Conservation (phyloP, 2,888 invertebrate genomes). For the Nephrotoma flavescens region DNA sequence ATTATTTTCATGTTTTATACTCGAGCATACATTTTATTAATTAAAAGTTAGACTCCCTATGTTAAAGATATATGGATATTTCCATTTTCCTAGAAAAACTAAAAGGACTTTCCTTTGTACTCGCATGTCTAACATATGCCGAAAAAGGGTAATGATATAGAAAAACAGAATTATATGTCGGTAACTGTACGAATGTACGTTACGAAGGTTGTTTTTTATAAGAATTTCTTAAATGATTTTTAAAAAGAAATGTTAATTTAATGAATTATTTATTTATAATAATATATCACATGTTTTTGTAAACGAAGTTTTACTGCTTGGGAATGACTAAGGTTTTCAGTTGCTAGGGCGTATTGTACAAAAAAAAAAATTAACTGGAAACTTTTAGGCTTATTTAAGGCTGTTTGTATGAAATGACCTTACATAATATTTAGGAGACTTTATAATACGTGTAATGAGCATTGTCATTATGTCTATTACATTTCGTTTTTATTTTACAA, state of each 20-base stretch:
- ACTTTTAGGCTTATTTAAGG: not conserved
- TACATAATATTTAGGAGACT: not conserved
- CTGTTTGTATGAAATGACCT: not conserved
- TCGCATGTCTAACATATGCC: not conserved
- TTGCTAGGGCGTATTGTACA: not conserved
- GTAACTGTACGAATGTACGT: not conserved
- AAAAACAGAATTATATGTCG: not conserved
- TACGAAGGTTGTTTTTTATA: not conserved
- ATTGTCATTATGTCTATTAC: not conserved
- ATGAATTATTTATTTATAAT: not conserved
- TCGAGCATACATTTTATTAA: not conserved
- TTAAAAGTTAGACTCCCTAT: not conserved
- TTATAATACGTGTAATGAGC: not conserved
- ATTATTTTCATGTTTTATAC: not conserved
- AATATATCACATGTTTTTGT: not conserved
- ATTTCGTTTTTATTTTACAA: too few species aligned
- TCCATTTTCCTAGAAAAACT: not conserved
- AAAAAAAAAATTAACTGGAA: not conserved
- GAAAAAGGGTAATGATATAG: not conserved
- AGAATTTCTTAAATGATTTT: not conserved
- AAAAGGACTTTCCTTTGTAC: not conserved
- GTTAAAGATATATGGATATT: not conserved
- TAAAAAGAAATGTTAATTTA: not conserved
- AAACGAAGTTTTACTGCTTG: not conserved
- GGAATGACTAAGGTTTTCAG: not conserved